Base-by-base conservation (phyloP, 2,113 vertebrate species). In the Phalacrocorax aristotelis region DNA sequence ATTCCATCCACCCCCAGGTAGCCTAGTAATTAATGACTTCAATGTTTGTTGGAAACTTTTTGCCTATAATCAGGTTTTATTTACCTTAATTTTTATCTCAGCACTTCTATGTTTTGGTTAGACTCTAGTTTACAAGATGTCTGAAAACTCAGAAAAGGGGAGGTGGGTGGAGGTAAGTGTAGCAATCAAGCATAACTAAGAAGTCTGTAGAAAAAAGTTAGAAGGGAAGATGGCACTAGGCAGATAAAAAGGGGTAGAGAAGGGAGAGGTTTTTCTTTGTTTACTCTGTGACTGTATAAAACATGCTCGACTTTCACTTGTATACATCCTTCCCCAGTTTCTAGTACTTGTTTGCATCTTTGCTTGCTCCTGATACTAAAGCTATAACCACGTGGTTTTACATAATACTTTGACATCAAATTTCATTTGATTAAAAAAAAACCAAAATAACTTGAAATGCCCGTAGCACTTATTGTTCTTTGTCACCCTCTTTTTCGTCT, bases 401-500 rank as follows among this genome's bases (percentile, higher is more conserved):
- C 85, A 46, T 48, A 83, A 5, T 94, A 83, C 80, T 95, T 95
- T 97, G 71, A 82, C 87, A 74, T 83, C 18, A 68, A 75, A 81
- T 69, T 74, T 78, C 34, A 81, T 80, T 95, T 85, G 58, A 95
- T 95, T 93, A 91, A 95, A 97, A 81, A 93, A 94, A 44, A 22
- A 1, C 18, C 18, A 1, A 82, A 85, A 34, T 21, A 70, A 93
- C 42, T 72, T 60, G n/a, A 80, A 91, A 86, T 34, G 48, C 30
- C 55, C 3, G 3, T 87, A 54, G 81, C 62, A 34, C 64, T 88
- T 79, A 36, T 65, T 93, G n/a, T 76, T 68, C 17, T 71, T 65
- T 62, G 40, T 79, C 61, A 76, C 23, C 42, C 21, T 76, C 40
- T 40, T 81, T 83, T 83, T 64, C 32, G 44, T 83, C 22, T 60